Evolutionary conservation across 2,113 vertebrate genomes (phyloP), one percentile per base, ranked within the genome.

Genomic region (Muscicapa adusta): DNA sequence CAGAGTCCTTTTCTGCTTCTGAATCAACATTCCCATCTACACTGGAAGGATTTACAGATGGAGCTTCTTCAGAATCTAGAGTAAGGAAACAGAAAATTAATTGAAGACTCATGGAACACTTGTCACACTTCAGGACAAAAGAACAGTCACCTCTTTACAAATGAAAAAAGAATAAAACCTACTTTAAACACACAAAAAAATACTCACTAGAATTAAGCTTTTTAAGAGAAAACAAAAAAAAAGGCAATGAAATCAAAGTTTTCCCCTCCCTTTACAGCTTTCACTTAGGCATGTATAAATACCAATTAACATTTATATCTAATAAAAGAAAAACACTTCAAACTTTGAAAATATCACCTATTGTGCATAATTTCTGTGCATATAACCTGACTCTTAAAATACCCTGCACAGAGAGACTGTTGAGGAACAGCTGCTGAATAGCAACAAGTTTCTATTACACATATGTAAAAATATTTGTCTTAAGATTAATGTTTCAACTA

Each of bases 1-100:
- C 76, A 10, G 98, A 98, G 86, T 99, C 99, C 89, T 99, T 99
- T 87, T 99, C 99, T 31, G 95, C 98, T 73, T 99, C 99, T 12
- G 99, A 99, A 97, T 99, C 99, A 97, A 98, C 98, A 96, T 98
- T 99, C 72, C 98, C 99, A 82, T 99, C 99, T 83, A 99, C 97
- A 79, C 99, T 99, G 65, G 99, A 99, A 67, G 99, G 99, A 97
- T 99, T 99, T 86, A 99, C 98, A 77, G 99, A 99, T 8, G 97
- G 98, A 74, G 98, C 97, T 94, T 99, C 99, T 97, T 99, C 99
- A 95, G 98, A 99, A 96, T 99, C 99, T 99, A 97, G 58, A 97
- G 83, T 11, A 94, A 95, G 58, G 95, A 97, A 96, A 93, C 7
- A 1, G 60, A 97, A 95, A 38, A 75, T 79, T 56, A 96, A 13